Evolutionary conservation across 2,113 vertebrate genomes (phyloP).

Genomic region (Oostethus manadensis): DNA sequence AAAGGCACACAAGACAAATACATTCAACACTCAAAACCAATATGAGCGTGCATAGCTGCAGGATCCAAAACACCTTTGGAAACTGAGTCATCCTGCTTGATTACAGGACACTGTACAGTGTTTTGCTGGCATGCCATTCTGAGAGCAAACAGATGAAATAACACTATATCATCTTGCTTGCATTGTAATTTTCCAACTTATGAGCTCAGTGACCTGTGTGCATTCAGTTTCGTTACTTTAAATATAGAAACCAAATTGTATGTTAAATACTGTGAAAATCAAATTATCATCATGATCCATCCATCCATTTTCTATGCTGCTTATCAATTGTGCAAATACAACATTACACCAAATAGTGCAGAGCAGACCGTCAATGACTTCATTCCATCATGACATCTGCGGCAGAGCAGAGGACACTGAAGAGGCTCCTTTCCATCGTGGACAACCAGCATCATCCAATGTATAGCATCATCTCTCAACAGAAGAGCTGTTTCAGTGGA

Average conservation of each 20-base stretch:
- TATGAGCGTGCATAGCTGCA: conserved; percentile 19
- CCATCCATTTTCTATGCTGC: too few relatives aligned
- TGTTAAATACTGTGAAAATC: not conserved
- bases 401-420: too few relatives aligned
- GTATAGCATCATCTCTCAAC: too few relatives aligned
- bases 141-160: conserved; percentile 15
- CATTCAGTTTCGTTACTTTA: not conserved
- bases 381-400: too few relatives aligned
- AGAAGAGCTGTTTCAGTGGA: too few relatives aligned
- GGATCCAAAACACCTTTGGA: conserved; percentile 25
- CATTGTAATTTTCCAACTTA: not conserved
- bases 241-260: not conserved
- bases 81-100: conserved; percentile 13
- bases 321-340: too few relatives aligned
- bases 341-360: too few relatives aligned
- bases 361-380: too few relatives aligned
- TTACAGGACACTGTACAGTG: conserved; percentile 14
- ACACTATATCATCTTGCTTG: conserved; percentile 9
- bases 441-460: too few relatives aligned
- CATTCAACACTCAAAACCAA: conserved; percentile 6
- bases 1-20: conserved; percentile 7
- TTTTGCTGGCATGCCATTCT: conserved; percentile 24
- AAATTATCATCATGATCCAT: too few relatives aligned
- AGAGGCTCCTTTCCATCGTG: too few relatives aligned
- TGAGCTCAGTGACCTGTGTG: not conserved